phyloP scores from a whole-genome alignment of 2,113 vertebrate species.

The Epinephelus cyanopodus region DNA sequence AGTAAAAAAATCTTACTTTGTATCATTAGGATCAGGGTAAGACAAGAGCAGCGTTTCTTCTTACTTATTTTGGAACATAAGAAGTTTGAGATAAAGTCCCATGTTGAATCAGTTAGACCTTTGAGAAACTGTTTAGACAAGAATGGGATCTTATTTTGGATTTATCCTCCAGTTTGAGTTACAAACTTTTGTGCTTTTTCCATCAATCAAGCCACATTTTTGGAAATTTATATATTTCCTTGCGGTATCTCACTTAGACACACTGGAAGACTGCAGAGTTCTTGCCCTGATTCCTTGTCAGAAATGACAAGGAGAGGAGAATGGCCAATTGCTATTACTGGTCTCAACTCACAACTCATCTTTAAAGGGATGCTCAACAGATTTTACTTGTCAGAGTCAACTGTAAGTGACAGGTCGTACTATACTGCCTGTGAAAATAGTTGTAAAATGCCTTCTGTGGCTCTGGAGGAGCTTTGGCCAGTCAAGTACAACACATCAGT shows the following conservation, averaged over 20 bases:
- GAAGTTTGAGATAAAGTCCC: neutral
- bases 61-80: neutral
- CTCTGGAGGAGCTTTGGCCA: conserved; percentile 20
- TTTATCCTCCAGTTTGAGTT: neutral
- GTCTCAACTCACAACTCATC: neutral
- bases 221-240: neutral
- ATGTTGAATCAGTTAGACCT: neutral
- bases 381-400: conserved; percentile 28
- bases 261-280: neutral
- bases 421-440: conserved; percentile 18
- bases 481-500: conserved; percentile 22
- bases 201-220: neutral
- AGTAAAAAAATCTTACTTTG: neutral
- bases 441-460: conserved; percentile 16
- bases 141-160: neutral
- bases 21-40: neutral
- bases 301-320: neutral
- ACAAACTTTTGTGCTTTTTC: neutral
- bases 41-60: neutral
- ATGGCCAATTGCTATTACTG: neutral
- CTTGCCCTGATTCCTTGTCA: neutral
- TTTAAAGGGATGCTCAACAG: conserved; percentile 1
- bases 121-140: neutral
- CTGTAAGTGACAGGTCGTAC: neutral
- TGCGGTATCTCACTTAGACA: neutral